phyloP scores from a whole-genome alignment of 2,797 vertebrate genomes.

The Trachops cirrhosus region DNA sequence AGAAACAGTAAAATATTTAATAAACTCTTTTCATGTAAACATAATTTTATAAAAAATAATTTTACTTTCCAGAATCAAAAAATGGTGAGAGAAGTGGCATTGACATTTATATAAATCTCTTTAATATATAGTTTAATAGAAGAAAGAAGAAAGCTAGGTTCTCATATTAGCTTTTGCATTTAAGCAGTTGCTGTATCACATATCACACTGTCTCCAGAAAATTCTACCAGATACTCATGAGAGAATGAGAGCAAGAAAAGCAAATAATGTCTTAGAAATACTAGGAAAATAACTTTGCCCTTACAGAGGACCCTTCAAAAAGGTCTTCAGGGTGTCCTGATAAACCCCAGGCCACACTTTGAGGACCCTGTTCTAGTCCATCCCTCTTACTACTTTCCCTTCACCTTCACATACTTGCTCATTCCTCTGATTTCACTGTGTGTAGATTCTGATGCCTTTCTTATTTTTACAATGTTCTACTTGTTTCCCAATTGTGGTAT shows the following conservation, averaged over 20 bases:
- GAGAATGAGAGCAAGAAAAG: not conserved
- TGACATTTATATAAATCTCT: not conserved
- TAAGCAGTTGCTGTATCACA: not conserved
- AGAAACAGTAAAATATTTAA: not conserved
- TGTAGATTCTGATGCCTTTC: not conserved
- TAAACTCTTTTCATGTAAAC: not conserved
- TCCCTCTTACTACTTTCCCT: not conserved
- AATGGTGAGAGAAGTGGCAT: not conserved
- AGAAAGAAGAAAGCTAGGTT: not conserved
- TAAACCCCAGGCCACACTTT: not conserved
- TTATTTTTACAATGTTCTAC: not conserved
- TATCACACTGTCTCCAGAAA: not conserved
- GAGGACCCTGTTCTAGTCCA: not conserved
- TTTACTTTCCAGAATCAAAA: not conserved
- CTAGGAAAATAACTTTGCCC: not conserved
- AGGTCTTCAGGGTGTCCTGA: not conserved
- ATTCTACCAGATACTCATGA: not conserved
- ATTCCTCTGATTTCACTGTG: not conserved
- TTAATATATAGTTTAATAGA: not conserved
- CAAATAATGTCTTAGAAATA: not conserved
- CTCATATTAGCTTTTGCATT: not conserved
- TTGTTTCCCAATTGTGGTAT: not conserved
- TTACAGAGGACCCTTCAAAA: not conserved
- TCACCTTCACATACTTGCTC: not conserved
- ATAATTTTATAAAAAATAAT: not conserved